Evolutionary conservation across 2,797 vertebrate genomes (phyloP), one percentile per base, ranked within the genome.

Genomic region (Argyrosomus regius): DNA sequence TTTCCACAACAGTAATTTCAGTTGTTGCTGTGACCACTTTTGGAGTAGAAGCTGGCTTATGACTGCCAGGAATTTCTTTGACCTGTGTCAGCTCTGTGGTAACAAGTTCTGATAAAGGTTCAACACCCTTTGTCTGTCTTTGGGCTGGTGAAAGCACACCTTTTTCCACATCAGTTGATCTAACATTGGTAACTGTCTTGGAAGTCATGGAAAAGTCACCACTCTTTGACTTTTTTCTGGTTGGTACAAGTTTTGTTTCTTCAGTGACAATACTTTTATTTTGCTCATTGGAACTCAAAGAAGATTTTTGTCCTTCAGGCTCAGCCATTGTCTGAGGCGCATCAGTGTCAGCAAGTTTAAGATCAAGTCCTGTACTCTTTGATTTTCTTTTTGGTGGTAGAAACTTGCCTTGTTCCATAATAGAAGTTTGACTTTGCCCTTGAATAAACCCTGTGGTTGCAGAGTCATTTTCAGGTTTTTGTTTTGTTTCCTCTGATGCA

Each of bases 351-450:
- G 58, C 13, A 56, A 2, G 31, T 68, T 81, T 54, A 24, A 35
- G 52, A 53, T 46, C 31, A 45, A 20, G 11, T 3, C 85, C 63
- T 48, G 46, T 6, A 18, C 39, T 72, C 75, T 89, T 89, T 57
- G 88, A 80, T 58, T 79, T 90, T 80, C 81, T 88, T 43, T 4
- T 88, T n/a, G 87, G 82, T 65, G 77, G 83, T 9, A 31, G 11
- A 26, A 85, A 1, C 24, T 78, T 50, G 18, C 7, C 31, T 78
- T 81, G 41, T 50, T 82, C 81, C 16, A 56, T 13, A 57, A 13
- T 31, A 68, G 43, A 49, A 5, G 26, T 43, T 78, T 68, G 62
- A 28, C n/a, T 26, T 66, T 57, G 49, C 1, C 7, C 63, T 59
- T 60, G 28, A 62, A 49, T n/a, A 20, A 22, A 35, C 5, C 73